phyloP scores from a whole-genome alignment of 2,113 vertebrate species.

The Leptocoma aspasia region DNA sequence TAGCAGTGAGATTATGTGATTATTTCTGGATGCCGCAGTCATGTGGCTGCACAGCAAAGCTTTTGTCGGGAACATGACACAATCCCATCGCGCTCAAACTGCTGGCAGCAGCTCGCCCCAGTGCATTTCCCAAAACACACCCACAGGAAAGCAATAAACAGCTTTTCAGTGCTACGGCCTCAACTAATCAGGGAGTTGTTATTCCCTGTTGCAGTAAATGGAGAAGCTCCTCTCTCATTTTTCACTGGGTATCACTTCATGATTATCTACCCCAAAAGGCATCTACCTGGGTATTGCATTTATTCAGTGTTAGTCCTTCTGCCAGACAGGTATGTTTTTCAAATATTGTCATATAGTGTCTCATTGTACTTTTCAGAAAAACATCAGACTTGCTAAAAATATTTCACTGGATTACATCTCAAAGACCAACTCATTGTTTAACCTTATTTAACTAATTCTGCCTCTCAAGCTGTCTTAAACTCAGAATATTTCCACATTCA shows the following conservation, averaged over 20 bases:
- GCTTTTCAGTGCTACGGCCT: not conserved
- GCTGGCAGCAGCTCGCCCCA: not conserved
- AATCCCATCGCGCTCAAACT: not conserved
- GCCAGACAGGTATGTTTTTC: not conserved
- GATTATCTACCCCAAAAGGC: not conserved
- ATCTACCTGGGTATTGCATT: not conserved
- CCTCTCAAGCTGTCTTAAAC: not conserved
- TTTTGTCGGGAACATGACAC: conserved; percentile 46
- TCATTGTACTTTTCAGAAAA: not conserved
- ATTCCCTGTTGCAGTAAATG: not conserved
- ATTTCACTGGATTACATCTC: not conserved
- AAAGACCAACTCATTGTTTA: not conserved
- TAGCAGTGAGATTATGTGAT: conserved; percentile 56
- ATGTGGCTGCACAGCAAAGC: conserved; percentile 55
- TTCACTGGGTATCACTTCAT: not conserved
- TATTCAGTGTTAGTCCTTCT: not conserved
- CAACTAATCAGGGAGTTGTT: not conserved
- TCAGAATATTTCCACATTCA: not conserved
- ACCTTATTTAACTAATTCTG: not conserved
- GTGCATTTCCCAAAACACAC: not conserved
- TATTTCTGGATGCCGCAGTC: conserved; percentile 68
- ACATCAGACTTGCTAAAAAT: not conserved
- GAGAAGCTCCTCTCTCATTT: not conserved
- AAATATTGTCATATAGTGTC: not conserved
- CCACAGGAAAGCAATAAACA: not conserved